Percentiles rank a stretch among this genome's conserved stretches.
Conservation (phyloP, 1,140 invertebrate genomes). For the Wiebesia pumilae region DNA sequence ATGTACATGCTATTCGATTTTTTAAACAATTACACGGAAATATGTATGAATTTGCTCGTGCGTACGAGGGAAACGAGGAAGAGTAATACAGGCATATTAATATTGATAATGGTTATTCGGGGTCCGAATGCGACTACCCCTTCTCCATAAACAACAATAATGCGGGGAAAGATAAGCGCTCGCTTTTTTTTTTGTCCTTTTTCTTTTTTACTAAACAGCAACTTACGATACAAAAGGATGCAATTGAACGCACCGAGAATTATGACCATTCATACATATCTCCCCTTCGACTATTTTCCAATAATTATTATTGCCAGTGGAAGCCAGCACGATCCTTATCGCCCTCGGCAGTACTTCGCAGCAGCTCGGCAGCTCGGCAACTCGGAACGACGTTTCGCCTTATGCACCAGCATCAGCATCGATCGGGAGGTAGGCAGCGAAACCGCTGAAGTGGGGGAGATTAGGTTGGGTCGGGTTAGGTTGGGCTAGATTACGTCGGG, state of each 20-base stretch:
- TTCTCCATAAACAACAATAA: background rate
- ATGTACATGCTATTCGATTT: background rate
- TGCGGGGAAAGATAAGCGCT: background rate
- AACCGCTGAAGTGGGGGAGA: background rate
- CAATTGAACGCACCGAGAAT: background rate
- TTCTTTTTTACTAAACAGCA: background rate
- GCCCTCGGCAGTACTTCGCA: background rate
- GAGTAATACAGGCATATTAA: background rate
- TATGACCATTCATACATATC: background rate
- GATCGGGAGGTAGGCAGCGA: background rate
- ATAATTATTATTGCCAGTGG: slow-evolving; percentile 41
- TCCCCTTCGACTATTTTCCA: background rate
- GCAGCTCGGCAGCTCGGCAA: background rate
- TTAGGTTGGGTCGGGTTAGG: background rate
- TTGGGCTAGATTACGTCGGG: background rate
- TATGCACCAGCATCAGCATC: background rate
- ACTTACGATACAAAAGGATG: background rate
- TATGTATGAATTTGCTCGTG: background rate
- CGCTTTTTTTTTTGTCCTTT: background rate
- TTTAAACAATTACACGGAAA: background rate
- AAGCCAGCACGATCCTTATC: slow-evolving; percentile 43
- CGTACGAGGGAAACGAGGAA: background rate
- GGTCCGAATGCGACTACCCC: background rate
- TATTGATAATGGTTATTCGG: background rate
- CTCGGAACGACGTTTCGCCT: background rate